Percentiles rank a stretch among this genome's conserved stretches.
Conservation (phyloP, 2,888 invertebrate species). For the Cybosia mesomella region DNA sequence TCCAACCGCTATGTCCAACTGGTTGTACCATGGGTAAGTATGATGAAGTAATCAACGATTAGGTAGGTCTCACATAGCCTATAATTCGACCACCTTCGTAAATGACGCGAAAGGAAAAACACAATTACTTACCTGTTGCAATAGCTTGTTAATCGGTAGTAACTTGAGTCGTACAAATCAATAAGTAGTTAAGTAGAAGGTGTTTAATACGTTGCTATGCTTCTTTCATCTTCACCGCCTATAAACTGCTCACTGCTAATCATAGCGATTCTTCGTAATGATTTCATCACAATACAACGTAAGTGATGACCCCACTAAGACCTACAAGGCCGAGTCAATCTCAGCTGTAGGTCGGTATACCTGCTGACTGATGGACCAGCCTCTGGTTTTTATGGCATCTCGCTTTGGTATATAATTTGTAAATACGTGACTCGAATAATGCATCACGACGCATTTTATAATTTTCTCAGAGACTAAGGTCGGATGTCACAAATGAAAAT, state of each 20-base stretch:
- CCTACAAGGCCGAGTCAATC: too few species aligned
- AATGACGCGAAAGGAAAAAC: background rate
- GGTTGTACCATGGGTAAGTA: too few species aligned
- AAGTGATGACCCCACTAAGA: too few species aligned
- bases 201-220: background rate
- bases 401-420: too few species aligned
- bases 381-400: too few species aligned
- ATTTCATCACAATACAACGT: background rate
- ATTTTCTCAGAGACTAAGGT: too few species aligned
- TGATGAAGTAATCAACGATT: background rate
- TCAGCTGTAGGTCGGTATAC: too few species aligned
- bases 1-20: too few species aligned
- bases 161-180: background rate
- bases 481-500: too few species aligned
- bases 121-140: background rate
- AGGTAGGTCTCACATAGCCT: background rate
- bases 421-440: too few species aligned
- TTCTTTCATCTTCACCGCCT: background rate
- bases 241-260: background rate
- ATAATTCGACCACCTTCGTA: background rate
- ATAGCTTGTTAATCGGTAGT: background rate
- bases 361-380: too few species aligned
- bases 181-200: background rate
- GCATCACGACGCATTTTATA: too few species aligned
- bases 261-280: background rate